These are phyloP conservation scores for Xenopus borealis DNA, from an alignment of 2,113 vertebrate species.

Conservation along the genomic window DNA sequence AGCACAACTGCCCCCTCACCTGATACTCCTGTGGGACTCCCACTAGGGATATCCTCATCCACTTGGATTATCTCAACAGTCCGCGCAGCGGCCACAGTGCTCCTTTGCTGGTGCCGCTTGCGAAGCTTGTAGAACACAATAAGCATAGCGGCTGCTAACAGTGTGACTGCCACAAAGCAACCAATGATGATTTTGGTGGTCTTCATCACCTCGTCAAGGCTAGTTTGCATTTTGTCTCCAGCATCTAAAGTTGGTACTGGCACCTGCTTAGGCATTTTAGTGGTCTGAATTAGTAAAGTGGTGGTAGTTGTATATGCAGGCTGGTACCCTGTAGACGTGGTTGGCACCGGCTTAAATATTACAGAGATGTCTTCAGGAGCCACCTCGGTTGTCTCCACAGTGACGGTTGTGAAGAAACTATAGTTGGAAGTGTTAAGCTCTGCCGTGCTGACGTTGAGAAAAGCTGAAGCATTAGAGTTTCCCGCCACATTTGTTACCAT, in stretches of 20 bases:
- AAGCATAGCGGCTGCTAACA: slow-evolving; percentile 92
- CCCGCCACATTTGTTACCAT: slow-evolving; percentile 98
- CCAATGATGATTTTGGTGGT: slow-evolving; percentile 99
- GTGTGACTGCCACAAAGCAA: slow-evolving; percentile 94
- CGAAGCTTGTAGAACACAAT: slow-evolving; percentile 97
- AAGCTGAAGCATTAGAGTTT: slow-evolving; percentile 94
- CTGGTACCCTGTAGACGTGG: slow-evolving; percentile 88
- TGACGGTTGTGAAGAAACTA: slow-evolving; percentile 95
- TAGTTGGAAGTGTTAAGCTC: slow-evolving; percentile 97
- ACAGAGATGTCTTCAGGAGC: slow-evolving; percentile 79
- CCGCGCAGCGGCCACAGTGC: slow-evolving; percentile 85
- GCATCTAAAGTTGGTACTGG: slow-evolving; percentile 74
- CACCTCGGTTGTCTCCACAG: slow-evolving; percentile 87
- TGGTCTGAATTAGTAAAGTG: slow-evolving; percentile 87
- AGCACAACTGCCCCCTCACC: slow-evolving; percentile 83
- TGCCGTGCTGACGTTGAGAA: slow-evolving; percentile 91
- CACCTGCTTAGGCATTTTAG: slow-evolving; percentile 82
- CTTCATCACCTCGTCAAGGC: slow-evolving; percentile 96
- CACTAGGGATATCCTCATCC: slow-evolving; percentile 81
- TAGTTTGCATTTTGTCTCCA: slow-evolving; percentile 78
- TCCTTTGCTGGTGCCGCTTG: slow-evolving; percentile 93
- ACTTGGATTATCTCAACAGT: slow-evolving; percentile 93
- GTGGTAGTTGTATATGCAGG: slow-evolving; percentile 94
- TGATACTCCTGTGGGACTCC: slow-evolving; percentile 70
- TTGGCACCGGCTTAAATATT: slow-evolving; percentile 86